phyloP scores from a whole-genome alignment of 2,888 invertebrate species.

The Cylindroiulus punctatus region DNA sequence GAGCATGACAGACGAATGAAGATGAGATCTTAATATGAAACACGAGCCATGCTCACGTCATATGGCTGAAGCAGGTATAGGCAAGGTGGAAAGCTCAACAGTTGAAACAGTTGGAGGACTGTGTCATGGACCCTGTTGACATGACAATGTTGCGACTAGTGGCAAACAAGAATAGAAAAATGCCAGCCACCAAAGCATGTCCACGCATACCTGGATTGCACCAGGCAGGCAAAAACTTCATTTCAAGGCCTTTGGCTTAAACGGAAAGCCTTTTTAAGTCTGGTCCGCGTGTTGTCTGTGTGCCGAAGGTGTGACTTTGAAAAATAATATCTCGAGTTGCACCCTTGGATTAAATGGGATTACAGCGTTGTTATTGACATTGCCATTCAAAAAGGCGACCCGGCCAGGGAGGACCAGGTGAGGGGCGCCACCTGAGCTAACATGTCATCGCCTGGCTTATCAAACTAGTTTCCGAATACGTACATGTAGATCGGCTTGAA shows the following conservation, averaged over 20 bases:
- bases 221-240: background rate
- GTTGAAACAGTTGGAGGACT: conserved; percentile 13
- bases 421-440: conserved; percentile 36
- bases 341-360: conserved; percentile 38
- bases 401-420: background rate
- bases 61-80: background rate
- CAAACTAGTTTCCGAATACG: background rate
- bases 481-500: too few relatives aligned
- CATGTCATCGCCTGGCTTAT: background rate
- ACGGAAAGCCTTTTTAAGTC: conserved; percentile 19
- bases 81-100: background rate
- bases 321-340: background rate
- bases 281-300: conserved; percentile 14
- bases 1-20: too few relatives aligned
- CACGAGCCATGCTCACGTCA: background rate
- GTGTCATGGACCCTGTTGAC: conserved; percentile 4
- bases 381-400: conserved; percentile 20
- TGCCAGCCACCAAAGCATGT: background rate
- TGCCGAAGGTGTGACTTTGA: conserved; percentile 31
- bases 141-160: background rate
- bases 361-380: conserved; percentile 12
- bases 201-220: background rate
- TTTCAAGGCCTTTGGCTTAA: conserved; percentile 10
- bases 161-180: background rate
- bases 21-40: background rate